A percentile compares a stretch with the other conserved stretches of the same genome.
These are phyloP conservation scores for Eilema sororculum DNA, from an alignment of 2,888 invertebrate species.

Conservation along the genomic window DNA sequence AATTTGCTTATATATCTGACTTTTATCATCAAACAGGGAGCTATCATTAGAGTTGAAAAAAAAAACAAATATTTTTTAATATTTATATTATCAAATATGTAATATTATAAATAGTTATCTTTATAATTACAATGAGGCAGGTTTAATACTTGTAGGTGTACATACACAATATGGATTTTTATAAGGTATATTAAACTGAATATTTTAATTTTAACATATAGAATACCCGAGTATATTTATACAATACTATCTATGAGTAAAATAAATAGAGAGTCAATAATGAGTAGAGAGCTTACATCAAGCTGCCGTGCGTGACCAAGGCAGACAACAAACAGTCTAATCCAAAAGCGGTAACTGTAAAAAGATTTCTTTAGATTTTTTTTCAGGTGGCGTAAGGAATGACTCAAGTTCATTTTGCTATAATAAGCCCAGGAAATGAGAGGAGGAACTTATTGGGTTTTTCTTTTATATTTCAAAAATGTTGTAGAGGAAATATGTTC, in stretches of 20 bases:
- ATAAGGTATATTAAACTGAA: not conserved
- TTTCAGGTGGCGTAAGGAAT: no score
- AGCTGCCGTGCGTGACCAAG: not conserved
- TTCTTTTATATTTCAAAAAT: no score
- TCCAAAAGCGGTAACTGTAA: no score
- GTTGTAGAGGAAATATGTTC: no score
- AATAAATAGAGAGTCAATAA: not conserved
- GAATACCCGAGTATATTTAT: not conserved
- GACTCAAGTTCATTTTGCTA: no score
- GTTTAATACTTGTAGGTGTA: constrained; percentile 19
- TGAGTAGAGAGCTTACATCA: not conserved
- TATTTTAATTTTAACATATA: not conserved
- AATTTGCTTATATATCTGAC: no score
- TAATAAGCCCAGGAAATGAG: no score
- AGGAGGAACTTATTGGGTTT: no score
- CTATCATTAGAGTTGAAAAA: not conserved
- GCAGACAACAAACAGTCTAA: no score
- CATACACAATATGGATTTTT: not conserved
- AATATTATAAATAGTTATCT: constrained; percentile 7
- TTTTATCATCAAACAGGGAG: no score
- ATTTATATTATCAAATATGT: not conserved
- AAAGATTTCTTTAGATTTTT: no score
- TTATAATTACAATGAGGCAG: constrained; percentile 30
- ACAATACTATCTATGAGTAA: not conserved
- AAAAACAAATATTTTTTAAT: not conserved